Evolutionary conservation across 2,888 invertebrate genomes (phyloP).

Genomic region (Tuberolachnus salignus): DNA sequence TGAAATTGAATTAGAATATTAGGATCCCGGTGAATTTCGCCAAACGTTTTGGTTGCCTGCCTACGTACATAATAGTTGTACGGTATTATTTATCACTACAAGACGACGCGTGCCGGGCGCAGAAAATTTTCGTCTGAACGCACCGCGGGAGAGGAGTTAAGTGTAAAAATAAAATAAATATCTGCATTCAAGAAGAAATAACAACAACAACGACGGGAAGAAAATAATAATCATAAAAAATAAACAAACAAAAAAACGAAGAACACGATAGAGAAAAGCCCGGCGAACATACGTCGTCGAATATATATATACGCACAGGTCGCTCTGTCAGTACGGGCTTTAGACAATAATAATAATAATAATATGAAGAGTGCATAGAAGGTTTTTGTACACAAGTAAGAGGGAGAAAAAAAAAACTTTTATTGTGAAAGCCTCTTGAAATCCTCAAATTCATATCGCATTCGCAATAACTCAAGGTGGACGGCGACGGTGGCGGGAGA

Average conservation of each 20-base stretch:
- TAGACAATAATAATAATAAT: slow-evolving; percentile 8
- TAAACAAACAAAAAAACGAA: background rate
- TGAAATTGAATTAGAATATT: too few species aligned
- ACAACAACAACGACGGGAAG: background rate
- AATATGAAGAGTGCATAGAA: background rate
- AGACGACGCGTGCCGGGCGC: too few species aligned
- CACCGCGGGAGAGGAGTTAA: background rate
- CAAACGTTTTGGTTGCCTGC: too few species aligned
- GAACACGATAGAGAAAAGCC: slow-evolving; percentile 6
- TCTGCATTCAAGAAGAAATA: background rate
- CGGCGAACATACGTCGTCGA: background rate
- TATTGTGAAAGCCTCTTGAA: slow-evolving; percentile 46
- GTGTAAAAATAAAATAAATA: background rate
- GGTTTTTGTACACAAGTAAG: background rate
- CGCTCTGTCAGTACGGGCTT: slow-evolving; percentile 19
- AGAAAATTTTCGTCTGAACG: background rate
- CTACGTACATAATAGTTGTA: too few species aligned
- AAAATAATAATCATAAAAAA: background rate
- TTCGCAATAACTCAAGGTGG: slow-evolving; percentile 37
- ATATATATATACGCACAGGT: background rate
- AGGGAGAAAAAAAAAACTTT: slow-evolving; percentile 30
- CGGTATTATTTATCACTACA: too few species aligned
- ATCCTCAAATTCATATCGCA: slow-evolving; percentile 48
- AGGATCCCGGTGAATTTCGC: too few species aligned
- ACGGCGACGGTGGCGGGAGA: background rate